These are phyloP conservation scores for Epirrita christyi DNA, from an alignment of 2,888 invertebrate genomes.

Conservation along the genomic window DNA sequence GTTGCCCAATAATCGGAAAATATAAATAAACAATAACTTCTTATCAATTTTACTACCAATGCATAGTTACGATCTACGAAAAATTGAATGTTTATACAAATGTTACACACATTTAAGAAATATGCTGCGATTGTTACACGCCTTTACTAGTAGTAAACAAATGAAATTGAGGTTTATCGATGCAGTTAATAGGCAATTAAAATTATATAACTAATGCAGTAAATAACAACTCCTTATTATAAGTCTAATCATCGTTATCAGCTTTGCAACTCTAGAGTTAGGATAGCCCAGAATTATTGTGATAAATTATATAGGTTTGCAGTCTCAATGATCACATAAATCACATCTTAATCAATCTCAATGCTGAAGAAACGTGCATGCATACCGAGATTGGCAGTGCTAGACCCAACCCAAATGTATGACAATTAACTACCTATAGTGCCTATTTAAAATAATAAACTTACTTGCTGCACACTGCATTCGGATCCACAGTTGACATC, in stretches of 20 bases:
- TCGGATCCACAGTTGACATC: constrained; percentile 89
- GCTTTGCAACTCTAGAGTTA: not conserved
- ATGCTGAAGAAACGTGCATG: no score
- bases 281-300: not conserved
- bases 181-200: constrained; percentile 8
- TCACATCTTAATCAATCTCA: no score
- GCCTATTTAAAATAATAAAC: constrained; percentile 28
- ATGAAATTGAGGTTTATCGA: constrained; percentile 18
- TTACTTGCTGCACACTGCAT: constrained; percentile 90
- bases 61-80: constrained; percentile 41
- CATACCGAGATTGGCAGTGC: no score
- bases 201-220: constrained; percentile 1
- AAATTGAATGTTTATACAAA: constrained; percentile 39
- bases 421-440: no score
- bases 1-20: constrained; percentile 49
- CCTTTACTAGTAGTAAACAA: constrained; percentile 30
- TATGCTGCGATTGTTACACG: constrained; percentile 3
- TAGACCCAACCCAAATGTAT: no score
- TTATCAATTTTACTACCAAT: constrained; percentile 58
- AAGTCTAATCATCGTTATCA: not conserved
- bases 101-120: constrained; percentile 3
- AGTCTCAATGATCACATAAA: no score
- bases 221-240: not conserved
- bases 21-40: constrained; percentile 55
- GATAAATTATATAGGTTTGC: no score